These are phyloP conservation scores for Tinamus guttatus DNA, from an alignment of 2,113 vertebrate species.

Conservation along the genomic window DNA sequence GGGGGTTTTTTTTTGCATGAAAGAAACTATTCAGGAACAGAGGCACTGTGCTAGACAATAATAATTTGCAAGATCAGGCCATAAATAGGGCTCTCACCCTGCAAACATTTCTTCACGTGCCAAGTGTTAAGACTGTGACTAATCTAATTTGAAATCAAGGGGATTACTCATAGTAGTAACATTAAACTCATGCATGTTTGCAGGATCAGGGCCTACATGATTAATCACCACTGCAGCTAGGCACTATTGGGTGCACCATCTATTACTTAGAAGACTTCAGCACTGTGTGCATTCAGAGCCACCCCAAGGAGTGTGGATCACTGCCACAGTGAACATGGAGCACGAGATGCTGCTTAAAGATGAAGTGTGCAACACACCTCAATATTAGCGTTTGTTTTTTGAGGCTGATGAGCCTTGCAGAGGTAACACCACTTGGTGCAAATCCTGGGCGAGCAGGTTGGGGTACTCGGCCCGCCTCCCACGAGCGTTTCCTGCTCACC, in stretches of 20 bases:
- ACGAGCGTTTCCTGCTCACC: not conserved
- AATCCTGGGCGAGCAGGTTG: not conserved
- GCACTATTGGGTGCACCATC: not conserved
- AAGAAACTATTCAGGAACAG: conserved; percentile 23
- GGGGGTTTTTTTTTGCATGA: not conserved
- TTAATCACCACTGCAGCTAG: conserved; percentile 47
- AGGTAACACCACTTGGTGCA: not conserved
- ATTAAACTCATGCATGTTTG: conserved; percentile 54
- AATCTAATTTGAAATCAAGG: conserved; percentile 65
- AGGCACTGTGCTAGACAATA: conserved; percentile 30
- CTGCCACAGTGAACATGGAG: not conserved
- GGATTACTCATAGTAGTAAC: conserved; percentile 70
- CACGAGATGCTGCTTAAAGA: not conserved
- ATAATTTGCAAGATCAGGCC: conserved; percentile 60
- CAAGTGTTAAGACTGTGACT: conserved; percentile 66
- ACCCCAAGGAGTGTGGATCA: not conserved
- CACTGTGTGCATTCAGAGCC: not conserved
- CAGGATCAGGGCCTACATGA: conserved; percentile 57
- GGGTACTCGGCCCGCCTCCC: fast-evolving
- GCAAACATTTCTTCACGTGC: conserved; percentile 63
- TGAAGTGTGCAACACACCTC: not conserved
- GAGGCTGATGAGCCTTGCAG: not conserved
- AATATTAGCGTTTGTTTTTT: fast-evolving
- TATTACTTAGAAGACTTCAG: not conserved
- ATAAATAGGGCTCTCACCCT: conserved; percentile 57